These are phyloP conservation scores for Stichopus chloronotus DNA, from an alignment of 35 echinoderm and acorn worm species.

Conservation along the genomic window DNA sequence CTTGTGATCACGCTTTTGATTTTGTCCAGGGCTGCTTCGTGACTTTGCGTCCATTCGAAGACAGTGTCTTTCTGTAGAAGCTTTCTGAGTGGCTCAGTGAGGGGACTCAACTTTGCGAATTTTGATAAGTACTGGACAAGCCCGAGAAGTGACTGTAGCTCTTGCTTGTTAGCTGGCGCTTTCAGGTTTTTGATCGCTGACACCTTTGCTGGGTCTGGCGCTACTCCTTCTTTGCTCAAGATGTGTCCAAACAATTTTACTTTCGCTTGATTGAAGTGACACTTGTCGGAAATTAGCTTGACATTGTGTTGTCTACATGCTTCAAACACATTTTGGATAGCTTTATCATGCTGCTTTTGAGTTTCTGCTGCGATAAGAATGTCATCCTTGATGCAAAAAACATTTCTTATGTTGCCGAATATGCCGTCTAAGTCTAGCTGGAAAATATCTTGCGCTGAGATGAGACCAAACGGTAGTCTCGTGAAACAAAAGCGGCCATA, in stretches of 20 bases:
- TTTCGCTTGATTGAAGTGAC: conserved; percentile 54
- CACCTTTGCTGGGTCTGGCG: conserved; percentile 41
- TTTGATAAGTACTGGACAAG: too few species aligned
- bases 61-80: conserved; percentile 29
- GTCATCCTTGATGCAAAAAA: conserved; percentile 56
- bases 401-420: conserved; percentile 31
- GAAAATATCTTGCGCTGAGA: conserved; percentile 46
- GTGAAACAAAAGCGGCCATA: too few species aligned
- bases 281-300: background rate
- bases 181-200: conserved; percentile 54
- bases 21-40: conserved; percentile 21
- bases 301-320: conserved; percentile 20
- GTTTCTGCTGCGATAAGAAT: conserved; percentile 46
- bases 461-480: too few species aligned
- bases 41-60: conserved; percentile 31
- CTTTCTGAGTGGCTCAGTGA: conserved; percentile 33
- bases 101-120: background rate
- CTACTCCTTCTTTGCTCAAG: conserved; percentile 13
- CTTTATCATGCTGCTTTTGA: conserved; percentile 44
- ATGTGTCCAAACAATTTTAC: conserved; percentile 45
- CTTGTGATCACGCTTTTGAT: background rate
- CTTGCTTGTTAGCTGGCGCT: conserved; percentile 47
- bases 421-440: conserved; percentile 47
- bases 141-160: conserved; percentile 13
- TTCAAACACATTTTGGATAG: conserved; percentile 21